Evolutionary conservation across 2,888 invertebrate species (phyloP).

Genomic region (Harpagoxenus sublaevis): DNA sequence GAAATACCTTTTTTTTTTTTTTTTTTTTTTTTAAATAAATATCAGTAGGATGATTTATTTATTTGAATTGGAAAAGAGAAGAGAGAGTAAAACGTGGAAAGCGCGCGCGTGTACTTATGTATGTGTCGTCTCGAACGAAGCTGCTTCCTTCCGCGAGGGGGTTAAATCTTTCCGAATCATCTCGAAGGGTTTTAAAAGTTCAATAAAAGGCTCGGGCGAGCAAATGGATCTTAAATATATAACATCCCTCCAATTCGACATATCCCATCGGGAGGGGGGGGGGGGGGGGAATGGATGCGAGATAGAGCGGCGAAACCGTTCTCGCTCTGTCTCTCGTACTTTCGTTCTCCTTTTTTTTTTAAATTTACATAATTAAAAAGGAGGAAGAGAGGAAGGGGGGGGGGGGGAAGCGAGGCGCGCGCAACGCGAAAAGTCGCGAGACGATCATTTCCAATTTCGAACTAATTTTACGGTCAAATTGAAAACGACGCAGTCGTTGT

Average conservation of each 20-base stretch:
- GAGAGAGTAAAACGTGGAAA: not conserved
- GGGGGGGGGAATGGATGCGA: conserved; percentile 12
- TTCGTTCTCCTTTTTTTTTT: conserved; percentile 10
- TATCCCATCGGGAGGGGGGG: not conserved
- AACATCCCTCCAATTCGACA: conserved; percentile 27
- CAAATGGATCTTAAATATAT: conserved; percentile 55
- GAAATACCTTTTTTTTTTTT: not conserved
- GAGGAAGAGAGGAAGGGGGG: not conserved
- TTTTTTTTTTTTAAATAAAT: not conserved
- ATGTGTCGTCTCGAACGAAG: too few species aligned
- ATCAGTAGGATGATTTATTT: conserved; percentile 31
- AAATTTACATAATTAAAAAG: conserved; percentile 51
- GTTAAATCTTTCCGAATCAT: conserved; percentile 27
- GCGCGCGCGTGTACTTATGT: not conserved
- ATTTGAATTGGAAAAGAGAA: not conserved
- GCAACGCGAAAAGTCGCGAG: conserved; percentile 48
- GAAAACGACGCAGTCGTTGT: conserved; percentile 64
- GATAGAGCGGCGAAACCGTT: conserved; percentile 13
- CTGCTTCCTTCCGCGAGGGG: not conserved
- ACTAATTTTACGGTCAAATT: conserved; percentile 65
- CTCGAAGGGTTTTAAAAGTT: conserved; percentile 37
- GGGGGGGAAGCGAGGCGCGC: not conserved
- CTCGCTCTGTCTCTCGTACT: not conserved
- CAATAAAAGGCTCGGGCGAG: conserved; percentile 45
- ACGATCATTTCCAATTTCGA: conserved; percentile 64